Conservation (phyloP, 2,113 vertebrate species). For the Panthera leo region DNA sequence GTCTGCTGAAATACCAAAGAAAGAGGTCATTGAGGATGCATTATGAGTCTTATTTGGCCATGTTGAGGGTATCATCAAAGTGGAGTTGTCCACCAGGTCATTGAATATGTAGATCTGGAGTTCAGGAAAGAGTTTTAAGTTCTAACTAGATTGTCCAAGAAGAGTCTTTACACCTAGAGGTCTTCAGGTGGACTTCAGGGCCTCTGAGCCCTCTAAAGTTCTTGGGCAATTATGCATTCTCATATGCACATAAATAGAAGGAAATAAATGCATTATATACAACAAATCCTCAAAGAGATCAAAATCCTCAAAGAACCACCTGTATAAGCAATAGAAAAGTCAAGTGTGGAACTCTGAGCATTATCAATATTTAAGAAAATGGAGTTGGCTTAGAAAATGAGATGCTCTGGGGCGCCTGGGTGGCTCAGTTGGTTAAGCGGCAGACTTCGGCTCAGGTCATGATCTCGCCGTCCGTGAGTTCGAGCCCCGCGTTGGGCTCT, state of each 20-base stretch:
- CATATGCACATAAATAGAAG: neutral
- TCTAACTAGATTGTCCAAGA: neutral
- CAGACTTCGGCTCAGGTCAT: too few species aligned
- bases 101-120: neutral
- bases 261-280: neutral
- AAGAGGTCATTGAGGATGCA: too few species aligned
- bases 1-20: neutral
- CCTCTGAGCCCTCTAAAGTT: neutral
- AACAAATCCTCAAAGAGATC: neutral
- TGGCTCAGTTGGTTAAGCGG: too few species aligned
- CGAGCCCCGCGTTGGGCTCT: too few species aligned
- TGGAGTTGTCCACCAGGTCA: neutral
- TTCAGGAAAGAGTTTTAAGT: neutral
- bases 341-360: neutral
- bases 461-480: too few species aligned
- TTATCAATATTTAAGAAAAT: neutral
- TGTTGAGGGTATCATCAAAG: neutral
- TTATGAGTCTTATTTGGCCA: neutral
- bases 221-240: neutral
- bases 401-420: too few species aligned
- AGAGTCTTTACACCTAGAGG: neutral
- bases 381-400: neutral
- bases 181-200: neutral
- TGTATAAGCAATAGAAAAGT: neutral
- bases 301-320: neutral